A percentile compares a stretch with the other conserved stretches of the same genome.
Conservation (phyloP, 2,113 vertebrate species). For the Microcebus ravelobensis region DNA sequence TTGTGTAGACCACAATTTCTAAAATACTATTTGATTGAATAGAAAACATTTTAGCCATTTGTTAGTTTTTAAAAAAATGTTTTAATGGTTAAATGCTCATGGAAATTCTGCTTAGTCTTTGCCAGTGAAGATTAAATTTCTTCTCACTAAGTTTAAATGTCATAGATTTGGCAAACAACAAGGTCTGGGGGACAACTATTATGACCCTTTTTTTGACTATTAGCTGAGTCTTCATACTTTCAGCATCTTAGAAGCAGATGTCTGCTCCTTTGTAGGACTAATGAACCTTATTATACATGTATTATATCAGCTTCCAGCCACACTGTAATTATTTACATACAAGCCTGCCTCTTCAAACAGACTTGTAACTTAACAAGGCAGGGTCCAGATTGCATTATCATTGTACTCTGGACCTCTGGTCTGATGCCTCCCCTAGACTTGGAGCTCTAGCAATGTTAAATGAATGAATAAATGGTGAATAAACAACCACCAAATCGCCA, state of each 20-base stretch:
- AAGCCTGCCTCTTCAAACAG: not conserved
- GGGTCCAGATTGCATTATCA: not conserved
- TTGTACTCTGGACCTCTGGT: not conserved
- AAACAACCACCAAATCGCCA: not conserved
- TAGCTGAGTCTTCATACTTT: conserved; percentile 26
- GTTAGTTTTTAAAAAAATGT: conserved; percentile 77
- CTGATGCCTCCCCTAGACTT: not conserved
- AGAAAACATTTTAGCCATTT: conserved; percentile 86
- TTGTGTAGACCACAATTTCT: conserved; percentile 86
- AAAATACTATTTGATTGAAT: conserved; percentile 86
- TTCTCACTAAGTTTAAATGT: conserved; percentile 52
- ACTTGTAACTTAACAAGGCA: not conserved
- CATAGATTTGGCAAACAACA: conserved; percentile 41
- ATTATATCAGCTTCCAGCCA: conserved; percentile 30
- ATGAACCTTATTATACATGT: not conserved
- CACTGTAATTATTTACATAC: conserved; percentile 32
- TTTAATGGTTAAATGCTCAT: conserved; percentile 83
- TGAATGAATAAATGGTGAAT: not conserved
- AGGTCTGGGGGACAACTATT: not conserved
- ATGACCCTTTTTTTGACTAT: not conserved
- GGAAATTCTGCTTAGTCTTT: conserved; percentile 81
- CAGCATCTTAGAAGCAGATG: conserved; percentile 12
- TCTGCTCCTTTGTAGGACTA: not conserved
- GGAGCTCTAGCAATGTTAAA: not conserved
- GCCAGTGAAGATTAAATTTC: conserved; percentile 68